Conservation (phyloP, 2,888 invertebrate genomes). For the Tiliacea aurago region DNA sequence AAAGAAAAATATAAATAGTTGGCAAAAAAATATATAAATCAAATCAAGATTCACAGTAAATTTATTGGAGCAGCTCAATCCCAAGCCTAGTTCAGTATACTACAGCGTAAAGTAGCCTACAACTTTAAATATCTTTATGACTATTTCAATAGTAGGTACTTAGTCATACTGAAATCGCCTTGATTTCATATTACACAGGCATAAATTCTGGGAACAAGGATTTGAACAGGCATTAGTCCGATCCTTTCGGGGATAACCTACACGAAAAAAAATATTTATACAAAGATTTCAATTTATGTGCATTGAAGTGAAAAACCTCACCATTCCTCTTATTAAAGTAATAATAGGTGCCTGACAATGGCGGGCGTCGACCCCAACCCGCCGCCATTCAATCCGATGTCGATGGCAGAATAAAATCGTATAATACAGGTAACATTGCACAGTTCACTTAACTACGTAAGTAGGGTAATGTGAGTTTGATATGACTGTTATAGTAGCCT, state of each 20-base stretch:
- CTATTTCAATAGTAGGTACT: no score
- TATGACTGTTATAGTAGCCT: neutral
- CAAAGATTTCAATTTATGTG: neutral
- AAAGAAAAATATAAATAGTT: no score
- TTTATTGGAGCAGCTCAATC: no score
- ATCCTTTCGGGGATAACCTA: neutral
- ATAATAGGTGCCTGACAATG: constrained; percentile 53
- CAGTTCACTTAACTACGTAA: constrained; percentile 41
- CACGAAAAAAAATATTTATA: neutral
- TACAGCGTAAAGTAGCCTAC: no score
- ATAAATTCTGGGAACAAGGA: neutral
- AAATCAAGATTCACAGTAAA: no score
- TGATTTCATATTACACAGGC: neutral
- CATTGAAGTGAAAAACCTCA: constrained; percentile 45
- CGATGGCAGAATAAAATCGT: constrained; percentile 47
- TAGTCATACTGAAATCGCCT: neutral
- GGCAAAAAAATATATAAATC: no score
- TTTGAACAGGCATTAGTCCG: neutral
- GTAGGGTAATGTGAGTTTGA: constrained; percentile 26
- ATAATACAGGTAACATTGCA: constrained; percentile 49
- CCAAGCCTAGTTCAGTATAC: no score
- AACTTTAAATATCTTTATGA: no score
- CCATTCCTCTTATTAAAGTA: constrained; percentile 36
- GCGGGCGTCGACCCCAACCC: constrained; percentile 40
- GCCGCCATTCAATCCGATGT: constrained; percentile 31